phyloP scores from a whole-genome alignment of 2,888 invertebrate species.

The Eurytoma adleriae region DNA sequence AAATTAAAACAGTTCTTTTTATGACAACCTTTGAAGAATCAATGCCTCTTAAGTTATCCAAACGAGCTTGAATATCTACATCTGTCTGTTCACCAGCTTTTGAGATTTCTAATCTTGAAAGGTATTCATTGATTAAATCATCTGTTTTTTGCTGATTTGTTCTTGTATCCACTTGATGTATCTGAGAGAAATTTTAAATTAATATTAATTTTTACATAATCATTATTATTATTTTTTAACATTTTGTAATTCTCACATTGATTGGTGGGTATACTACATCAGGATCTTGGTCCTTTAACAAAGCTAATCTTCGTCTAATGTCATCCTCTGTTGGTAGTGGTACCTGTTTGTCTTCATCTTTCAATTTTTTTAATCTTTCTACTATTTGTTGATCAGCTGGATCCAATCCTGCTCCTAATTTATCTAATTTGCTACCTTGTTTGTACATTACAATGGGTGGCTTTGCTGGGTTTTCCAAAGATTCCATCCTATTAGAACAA shows the following conservation, averaged over 20 bases:
- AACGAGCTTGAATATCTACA: constrained; percentile 73
- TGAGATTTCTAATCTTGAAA: constrained; percentile 74
- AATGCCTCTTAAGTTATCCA: constrained; percentile 77
- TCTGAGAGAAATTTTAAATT: constrained; percentile 59
- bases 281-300: constrained; percentile 81
- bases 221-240: background rate
- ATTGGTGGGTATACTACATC: constrained; percentile 59
- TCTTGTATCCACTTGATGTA: constrained; percentile 78
- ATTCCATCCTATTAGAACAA: constrained; percentile 39
- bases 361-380: constrained; percentile 83
- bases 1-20: background rate
- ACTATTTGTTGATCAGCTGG: constrained; percentile 81
- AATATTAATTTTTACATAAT: background rate
- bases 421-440: constrained; percentile 72
- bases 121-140: constrained; percentile 80
- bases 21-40: constrained; percentile 62
- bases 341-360: constrained; percentile 77
- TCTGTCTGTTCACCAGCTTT: constrained; percentile 58
- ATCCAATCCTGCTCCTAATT: constrained; percentile 75
- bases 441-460: constrained; percentile 79
- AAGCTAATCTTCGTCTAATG: constrained; percentile 81
- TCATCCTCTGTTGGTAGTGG: constrained; percentile 81
- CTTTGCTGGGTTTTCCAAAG: constrained; percentile 77
- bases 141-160: constrained; percentile 84
- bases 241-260: constrained; percentile 61